These are phyloP conservation scores for Rousettus leschenaultii DNA, from an alignment of 2,113 vertebrate species.

Conservation along the genomic window DNA sequence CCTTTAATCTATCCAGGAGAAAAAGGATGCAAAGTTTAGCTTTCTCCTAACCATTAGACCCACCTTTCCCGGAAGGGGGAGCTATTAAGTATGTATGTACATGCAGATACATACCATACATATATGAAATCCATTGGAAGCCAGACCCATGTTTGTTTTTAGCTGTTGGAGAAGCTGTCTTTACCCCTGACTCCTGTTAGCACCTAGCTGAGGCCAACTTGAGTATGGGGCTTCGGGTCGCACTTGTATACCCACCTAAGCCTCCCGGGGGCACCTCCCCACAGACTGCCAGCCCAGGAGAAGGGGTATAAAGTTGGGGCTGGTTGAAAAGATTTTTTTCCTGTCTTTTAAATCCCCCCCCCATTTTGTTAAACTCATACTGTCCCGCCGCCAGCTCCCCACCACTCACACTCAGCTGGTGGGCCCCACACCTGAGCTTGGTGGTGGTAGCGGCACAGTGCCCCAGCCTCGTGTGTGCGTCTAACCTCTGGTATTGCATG, in stretches of 20 bases:
- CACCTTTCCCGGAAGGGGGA: no score
- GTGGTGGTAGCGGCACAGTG: conserved; percentile 24
- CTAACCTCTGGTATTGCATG: conserved; percentile 98
- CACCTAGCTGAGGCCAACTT: neutral
- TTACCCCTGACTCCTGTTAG: neutral
- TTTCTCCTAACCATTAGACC: conserved; percentile 69
- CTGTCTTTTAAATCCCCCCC: neutral
- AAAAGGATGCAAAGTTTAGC: conserved; percentile 75
- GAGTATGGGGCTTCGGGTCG: neutral
- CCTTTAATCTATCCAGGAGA: neutral
- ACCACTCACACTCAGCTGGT: neutral
- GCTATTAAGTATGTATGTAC: neutral
- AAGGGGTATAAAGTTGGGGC: neutral
- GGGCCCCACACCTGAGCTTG: neutral
- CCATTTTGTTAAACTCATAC: neutral
- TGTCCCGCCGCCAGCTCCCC: neutral
- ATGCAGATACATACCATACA: neutral
- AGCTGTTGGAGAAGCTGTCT: neutral
- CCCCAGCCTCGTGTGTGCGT: conserved; percentile 84
- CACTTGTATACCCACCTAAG: neutral
- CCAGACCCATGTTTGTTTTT: neutral
- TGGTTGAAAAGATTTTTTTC: neutral
- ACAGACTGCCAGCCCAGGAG: neutral
- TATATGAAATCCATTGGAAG: conserved; percentile 85
- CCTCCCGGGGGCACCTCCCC: neutral